Evolutionary conservation across 2,113 vertebrate species (phyloP).

Genomic region (Nothocercus julius): DNA sequence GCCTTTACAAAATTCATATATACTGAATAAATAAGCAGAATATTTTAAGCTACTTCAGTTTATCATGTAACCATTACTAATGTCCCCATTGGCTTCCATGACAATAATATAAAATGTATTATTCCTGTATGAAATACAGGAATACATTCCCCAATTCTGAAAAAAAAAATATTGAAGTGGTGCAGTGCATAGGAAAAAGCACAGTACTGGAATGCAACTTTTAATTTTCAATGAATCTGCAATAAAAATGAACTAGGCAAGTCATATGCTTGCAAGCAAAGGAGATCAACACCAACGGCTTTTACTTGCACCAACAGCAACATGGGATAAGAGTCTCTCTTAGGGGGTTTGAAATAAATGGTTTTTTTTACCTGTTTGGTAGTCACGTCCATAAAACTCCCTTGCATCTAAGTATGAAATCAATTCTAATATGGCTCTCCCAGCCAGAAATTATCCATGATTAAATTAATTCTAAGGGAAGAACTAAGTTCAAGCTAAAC

Average conservation of each 20-base stretch:
- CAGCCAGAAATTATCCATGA: conserved; percentile 26
- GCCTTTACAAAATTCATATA: not conserved
- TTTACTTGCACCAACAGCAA: not conserved
- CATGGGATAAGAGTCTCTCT: not conserved
- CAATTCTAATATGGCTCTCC: not conserved
- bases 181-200: not conserved
- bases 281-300: not conserved
- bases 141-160: conserved; percentile 37
- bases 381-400: conserved; percentile 1
- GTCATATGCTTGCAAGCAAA: not conserved
- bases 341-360: conserved; percentile 7
- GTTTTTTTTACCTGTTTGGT: not conserved
- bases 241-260: not conserved
- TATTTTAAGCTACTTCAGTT: conserved; percentile 3
- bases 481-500: conserved; percentile 16
- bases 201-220: conserved; percentile 41
- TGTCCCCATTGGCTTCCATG: not conserved
- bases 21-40: conserved; percentile 47
- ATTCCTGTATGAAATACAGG: conserved; percentile 1
- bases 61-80: not conserved
- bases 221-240: conserved; percentile 25
- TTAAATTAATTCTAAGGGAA: conserved; percentile 25
- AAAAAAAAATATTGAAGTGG: conserved; percentile 1
- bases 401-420: conserved; percentile 38
- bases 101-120: conserved; percentile 13